These are phyloP conservation scores for Luperina testacea DNA, from an alignment of 2,888 invertebrate genomes.

Conservation along the genomic window DNA sequence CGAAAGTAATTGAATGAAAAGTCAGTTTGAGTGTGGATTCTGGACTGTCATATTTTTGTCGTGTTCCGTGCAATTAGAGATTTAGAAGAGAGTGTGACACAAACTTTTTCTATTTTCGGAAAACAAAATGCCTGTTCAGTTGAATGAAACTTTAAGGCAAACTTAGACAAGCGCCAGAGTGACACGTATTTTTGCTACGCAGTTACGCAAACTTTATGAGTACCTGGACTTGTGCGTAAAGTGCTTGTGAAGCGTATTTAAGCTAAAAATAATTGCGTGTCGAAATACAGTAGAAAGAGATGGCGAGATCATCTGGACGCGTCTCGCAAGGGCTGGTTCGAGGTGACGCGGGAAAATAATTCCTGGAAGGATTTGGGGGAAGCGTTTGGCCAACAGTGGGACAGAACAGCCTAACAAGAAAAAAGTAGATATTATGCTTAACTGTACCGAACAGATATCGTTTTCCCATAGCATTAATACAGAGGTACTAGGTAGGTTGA, in stretches of 20 bases:
- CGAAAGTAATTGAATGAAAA: conserved; percentile 84
- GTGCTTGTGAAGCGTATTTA: conserved; percentile 7
- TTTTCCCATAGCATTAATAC: background rate
- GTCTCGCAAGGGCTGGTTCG: too few species aligned
- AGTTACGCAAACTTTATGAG: conserved; percentile 29
- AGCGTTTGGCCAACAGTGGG: background rate
- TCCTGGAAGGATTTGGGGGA: background rate
- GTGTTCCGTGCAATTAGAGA: conserved; percentile 37
- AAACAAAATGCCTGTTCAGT: conserved; percentile 18
- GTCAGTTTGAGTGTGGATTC: conserved; percentile 44
- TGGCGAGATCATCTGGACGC: background rate
- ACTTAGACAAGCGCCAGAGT: conserved; percentile 17
- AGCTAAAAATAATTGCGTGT: background rate
- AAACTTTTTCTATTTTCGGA: conserved; percentile 13
- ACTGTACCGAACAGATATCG: background rate
- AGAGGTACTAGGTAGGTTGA: background rate
- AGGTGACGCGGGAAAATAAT: background rate
- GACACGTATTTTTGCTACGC: conserved; percentile 29
- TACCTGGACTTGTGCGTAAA: conserved; percentile 15
- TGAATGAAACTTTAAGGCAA: conserved; percentile 23
- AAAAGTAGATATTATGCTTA: background rate
- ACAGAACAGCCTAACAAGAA: background rate
- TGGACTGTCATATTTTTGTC: conserved; percentile 36
- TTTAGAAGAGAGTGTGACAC: conserved; percentile 3
- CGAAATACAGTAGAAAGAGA: background rate